These are phyloP conservation scores for Hoplodrina ambigua DNA, from an alignment of 2,888 invertebrate genomes.

Conservation along the genomic window DNA sequence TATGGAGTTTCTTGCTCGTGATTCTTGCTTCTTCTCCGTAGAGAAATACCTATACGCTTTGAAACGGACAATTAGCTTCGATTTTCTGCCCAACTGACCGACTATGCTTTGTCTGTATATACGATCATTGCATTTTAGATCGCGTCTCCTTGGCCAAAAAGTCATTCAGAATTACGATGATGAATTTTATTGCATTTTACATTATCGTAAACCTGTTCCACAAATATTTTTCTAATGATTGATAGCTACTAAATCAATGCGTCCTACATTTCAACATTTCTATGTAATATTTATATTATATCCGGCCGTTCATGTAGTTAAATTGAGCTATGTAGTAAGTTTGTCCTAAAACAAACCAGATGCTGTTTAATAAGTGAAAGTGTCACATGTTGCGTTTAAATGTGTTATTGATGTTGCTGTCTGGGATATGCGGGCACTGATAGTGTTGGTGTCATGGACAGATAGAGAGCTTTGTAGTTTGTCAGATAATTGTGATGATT, in stretches of 20 bases:
- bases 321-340: conserved; percentile 34
- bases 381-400: conserved; percentile 50
- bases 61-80: no score
- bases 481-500: conserved; percentile 5
- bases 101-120: no score
- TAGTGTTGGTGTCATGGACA: conserved; percentile 29
- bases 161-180: conserved; percentile 1
- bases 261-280: conserved; percentile 33
- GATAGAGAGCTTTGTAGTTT: not conserved
- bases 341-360: conserved; percentile 42
- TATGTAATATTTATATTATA: conserved; percentile 43
- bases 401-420: conserved; percentile 55
- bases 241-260: conserved; percentile 31
- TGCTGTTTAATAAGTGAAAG: conserved; percentile 58
- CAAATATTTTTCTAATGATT: conserved; percentile 32
- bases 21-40: no score
- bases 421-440: conserved; percentile 55
- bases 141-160: not conserved
- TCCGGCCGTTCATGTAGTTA: conserved; percentile 37
- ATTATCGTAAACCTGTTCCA: conserved; percentile 27
- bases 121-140: not conserved
- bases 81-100: no score
- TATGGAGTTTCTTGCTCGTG: not conserved
- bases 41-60: no score
- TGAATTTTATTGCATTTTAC: conserved; percentile 14